Evolutionary conservation across 2,888 invertebrate species (phyloP).

Genomic region (Amphiduros pacificus): DNA sequence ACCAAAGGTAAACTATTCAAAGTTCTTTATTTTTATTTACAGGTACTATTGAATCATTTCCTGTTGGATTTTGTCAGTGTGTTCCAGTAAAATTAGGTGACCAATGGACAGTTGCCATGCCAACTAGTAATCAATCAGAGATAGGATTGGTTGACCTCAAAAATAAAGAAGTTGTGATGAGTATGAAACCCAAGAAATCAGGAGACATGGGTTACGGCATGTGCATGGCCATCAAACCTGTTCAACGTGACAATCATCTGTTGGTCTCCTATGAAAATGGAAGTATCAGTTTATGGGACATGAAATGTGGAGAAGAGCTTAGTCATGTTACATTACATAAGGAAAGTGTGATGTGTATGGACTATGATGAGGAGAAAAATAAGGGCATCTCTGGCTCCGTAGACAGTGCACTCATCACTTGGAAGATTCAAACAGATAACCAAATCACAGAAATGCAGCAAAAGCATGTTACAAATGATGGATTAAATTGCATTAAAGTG

Average conservation of each 20-base stretch:
- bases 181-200: neutral
- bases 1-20: too few relatives aligned
- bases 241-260: neutral
- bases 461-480: neutral
- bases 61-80: too few relatives aligned
- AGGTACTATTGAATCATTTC: too few relatives aligned
- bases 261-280: constrained; percentile 3
- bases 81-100: too few relatives aligned
- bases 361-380: neutral
- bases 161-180: neutral
- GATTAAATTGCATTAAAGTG: neutral
- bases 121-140: neutral
- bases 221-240: neutral
- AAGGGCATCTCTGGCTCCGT: neutral
- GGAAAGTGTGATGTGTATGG: neutral
- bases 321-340: neutral
- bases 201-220: neutral
- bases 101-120: neutral
- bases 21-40: too few relatives aligned
- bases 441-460: neutral
- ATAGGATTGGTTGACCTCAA: neutral
- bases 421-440: neutral
- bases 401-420: neutral
- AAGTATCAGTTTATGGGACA: neutral
- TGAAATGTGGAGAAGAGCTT: neutral